Percentiles rank a stretch among this genome's conserved stretches.
Evolutionary conservation across 1,140 invertebrate genomes (phyloP).

Genomic region (Marisa cornuarietis): DNA sequence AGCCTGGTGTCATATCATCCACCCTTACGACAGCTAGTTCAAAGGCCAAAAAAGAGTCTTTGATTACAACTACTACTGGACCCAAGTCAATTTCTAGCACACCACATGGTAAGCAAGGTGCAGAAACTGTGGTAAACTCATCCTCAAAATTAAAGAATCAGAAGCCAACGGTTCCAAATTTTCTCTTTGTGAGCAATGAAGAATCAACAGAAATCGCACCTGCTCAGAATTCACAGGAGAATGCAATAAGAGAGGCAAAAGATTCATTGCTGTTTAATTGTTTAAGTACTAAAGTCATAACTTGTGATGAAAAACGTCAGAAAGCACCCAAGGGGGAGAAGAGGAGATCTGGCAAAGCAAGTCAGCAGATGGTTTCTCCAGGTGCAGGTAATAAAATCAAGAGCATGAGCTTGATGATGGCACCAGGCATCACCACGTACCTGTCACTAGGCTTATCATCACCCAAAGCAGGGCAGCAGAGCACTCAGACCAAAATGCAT

Average conservation of each 20-base stretch:
- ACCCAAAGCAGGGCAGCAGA: not conserved
- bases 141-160: not conserved
- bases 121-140: not conserved
- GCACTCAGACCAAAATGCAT: not conserved
- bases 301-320: not conserved
- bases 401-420: constrained; percentile 20
- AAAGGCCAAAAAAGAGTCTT: not conserved
- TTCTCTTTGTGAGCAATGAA: constrained; percentile 1
- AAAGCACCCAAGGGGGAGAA: not conserved
- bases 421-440: constrained; percentile 8
- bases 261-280: not conserved
- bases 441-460: constrained; percentile 12
- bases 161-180: constrained; percentile 10
- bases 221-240: not conserved
- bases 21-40: not conserved
- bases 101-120: not conserved
- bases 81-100: too few species aligned
- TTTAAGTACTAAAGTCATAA: not conserved
- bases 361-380: not conserved
- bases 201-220: not conserved
- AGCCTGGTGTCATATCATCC: not conserved
- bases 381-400: constrained; percentile 2
- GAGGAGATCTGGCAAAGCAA: not conserved
- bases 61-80: not conserved
- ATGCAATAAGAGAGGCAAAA: too few species aligned